Percentiles rank a stretch among this genome's conserved stretches.
phyloP scores from a whole-genome alignment of 2,888 invertebrate genomes.

The Monopis laevigella region DNA sequence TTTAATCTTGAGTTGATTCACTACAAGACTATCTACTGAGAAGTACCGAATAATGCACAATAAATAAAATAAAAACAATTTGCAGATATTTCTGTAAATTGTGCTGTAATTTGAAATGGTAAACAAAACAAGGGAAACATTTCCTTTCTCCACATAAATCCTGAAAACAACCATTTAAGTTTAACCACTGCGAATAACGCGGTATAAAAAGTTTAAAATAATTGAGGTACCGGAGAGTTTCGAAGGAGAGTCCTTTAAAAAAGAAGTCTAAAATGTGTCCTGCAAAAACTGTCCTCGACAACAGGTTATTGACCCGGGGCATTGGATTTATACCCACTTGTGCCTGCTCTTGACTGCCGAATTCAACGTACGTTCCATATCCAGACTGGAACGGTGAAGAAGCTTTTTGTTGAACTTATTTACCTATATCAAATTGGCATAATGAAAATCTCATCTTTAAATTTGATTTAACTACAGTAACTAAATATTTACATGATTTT shows the following conservation, averaged over 20 bases:
- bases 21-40: no score
- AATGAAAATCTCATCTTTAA: no score
- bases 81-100: no score
- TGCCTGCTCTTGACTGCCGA: conserved; percentile 11
- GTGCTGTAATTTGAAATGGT: conserved; percentile 4
- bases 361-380: conserved; percentile 11
- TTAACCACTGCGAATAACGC: conserved; percentile 32
- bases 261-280: conserved; percentile 47
- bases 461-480: no score
- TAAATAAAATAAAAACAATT: no score
- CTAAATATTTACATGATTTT: no score
- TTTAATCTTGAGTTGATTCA: no score
- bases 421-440: no score
- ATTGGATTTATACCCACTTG: conserved; percentile 13
- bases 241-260: conserved; percentile 28
- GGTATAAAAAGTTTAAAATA: conserved; percentile 56
- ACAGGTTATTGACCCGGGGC: conserved; percentile 39
- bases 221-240: conserved; percentile 36
- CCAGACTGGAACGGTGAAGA: conserved; percentile 7
- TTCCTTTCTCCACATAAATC: conserved; percentile 15
- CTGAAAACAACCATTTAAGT: conserved; percentile 30
- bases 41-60: no score
- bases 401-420: conserved; percentile 5
- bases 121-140: conserved; percentile 3
- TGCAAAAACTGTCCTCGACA: conserved; percentile 54